These are phyloP conservation scores for Montipora capitata DNA, from an alignment of 92 coral and sea anemone species.

Conservation along the genomic window DNA sequence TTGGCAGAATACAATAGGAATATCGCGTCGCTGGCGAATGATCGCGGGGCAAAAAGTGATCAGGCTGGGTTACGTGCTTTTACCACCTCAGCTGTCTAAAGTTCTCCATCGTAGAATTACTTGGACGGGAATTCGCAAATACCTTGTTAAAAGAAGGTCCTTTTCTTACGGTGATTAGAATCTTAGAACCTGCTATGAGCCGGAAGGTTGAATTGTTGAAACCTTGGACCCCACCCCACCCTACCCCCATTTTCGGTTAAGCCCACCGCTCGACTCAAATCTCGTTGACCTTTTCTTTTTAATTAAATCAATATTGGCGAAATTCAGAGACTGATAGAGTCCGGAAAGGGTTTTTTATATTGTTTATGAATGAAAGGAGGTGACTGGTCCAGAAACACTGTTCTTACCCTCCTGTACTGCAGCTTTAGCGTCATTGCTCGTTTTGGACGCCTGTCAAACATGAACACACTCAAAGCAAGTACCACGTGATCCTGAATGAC, in stretches of 20 bases:
- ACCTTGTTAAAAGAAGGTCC: slow-evolving; percentile 51
- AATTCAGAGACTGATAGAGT: background rate
- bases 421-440: slow-evolving; percentile 65
- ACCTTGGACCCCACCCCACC: background rate
- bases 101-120: slow-evolving; percentile 69
- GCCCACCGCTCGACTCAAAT: too few relatives aligned
- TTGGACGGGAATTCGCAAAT: slow-evolving; percentile 85
- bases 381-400: background rate
- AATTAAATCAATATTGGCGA: too few relatives aligned
- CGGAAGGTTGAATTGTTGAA: background rate
- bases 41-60: slow-evolving; percentile 79
- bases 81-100: slow-evolving; percentile 71
- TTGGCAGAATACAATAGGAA: slow-evolving; percentile 84
- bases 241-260: too few relatives aligned
- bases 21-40: slow-evolving; percentile 23
- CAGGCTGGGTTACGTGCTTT: slow-evolving; percentile 64
- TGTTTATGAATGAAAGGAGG: too few relatives aligned
- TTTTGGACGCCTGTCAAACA: slow-evolving; percentile 81
- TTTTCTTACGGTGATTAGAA: too few relatives aligned
- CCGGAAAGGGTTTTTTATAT: background rate
- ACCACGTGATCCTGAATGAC: slow-evolving; percentile 72
- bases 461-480: slow-evolving; percentile 78
- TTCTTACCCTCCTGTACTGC: slow-evolving; percentile 84
- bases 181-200: too few relatives aligned
- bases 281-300: too few relatives aligned